Percentiles rank a stretch among this genome's conserved stretches.
Conservation (phyloP, 2,113 vertebrate species). For the Pseudorhombus dupliciocellatus region DNA sequence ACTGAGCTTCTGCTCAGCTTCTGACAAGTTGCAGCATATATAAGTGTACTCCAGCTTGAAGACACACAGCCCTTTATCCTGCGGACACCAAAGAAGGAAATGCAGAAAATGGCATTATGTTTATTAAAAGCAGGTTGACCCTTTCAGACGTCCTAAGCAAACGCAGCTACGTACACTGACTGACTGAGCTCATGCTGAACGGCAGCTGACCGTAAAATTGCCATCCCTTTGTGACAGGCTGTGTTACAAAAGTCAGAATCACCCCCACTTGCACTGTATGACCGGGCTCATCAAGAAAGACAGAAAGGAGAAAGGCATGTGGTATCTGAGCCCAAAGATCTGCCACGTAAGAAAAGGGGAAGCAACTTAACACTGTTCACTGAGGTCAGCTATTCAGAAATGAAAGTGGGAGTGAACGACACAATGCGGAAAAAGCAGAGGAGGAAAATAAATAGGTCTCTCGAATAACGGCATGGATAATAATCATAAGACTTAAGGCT, state of each 20-base stretch:
- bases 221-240: constrained; percentile 49
- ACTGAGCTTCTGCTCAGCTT: background rate
- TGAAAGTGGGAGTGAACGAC: constrained; percentile 25
- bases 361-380: background rate
- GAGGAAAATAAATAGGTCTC: constrained; percentile 44
- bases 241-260: constrained; percentile 59
- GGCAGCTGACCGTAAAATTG: constrained; percentile 56
- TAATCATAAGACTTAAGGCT: constrained; percentile 81
- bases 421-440: constrained; percentile 30
- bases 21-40: background rate
- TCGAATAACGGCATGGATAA: constrained; percentile 50
- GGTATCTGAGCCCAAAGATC: constrained; percentile 54
- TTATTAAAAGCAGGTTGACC: constrained; percentile 80
- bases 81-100: constrained; percentile 23
- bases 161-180: constrained; percentile 54
- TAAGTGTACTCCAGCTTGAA: background rate
- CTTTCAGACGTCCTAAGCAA: constrained; percentile 68
- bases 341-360: constrained; percentile 26
- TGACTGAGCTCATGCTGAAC: constrained; percentile 68
- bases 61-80: background rate
- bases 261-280: constrained; percentile 59
- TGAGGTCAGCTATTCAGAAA: constrained; percentile 36
- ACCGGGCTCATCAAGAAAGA: constrained; percentile 62
- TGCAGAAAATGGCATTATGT: constrained; percentile 70
- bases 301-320: constrained; percentile 53